Base-by-base conservation (phyloP, 2,113 vertebrate species). In the Colossoma macropomum region DNA sequence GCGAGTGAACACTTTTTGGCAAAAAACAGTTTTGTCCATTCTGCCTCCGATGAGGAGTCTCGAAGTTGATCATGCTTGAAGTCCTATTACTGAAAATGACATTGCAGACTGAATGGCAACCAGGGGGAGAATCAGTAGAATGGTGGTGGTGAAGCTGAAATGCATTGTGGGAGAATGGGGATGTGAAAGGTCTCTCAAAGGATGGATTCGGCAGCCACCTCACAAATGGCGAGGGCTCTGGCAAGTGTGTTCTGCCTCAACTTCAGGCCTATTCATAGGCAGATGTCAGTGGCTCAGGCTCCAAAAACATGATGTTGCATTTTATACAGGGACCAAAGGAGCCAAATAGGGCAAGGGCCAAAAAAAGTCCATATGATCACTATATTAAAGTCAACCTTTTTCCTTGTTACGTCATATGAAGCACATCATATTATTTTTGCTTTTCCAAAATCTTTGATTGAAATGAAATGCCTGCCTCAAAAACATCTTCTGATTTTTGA, bases 51-150 rank as follows among this genome's bases (percentile, higher is more conserved):
- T 94, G 95, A 96, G 95, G 94, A 96, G 94, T 93, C 95, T 94
- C 93, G 94, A 95, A 95, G 94, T 96, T 94, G 95, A 96, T 96
- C 94, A 94, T 94, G 93, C 91, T 95, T 93, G 94, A 96, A 95
- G 94, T 95, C 94, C 94, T 95, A 96, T 96, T 96, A 96, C 93
- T 95, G 95, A 95, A 95, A 96, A 96, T 96, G 95, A 94, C 95
- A 95, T 93, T 95, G 94, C 93, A 95, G 89, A 95, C 95, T 93
- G 95, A 98, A 97, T 94, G 91, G 96, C 94, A 96, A 97, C 96
- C 97, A 95, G 93, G 97, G 96, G 96, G 96, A 96, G 96, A 96
- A 99, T 98, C 95, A 97, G 95, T 95, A 94, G 92, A 90, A 95
- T 93, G 95, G 95, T 94, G 94, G 90, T 88, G 90, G 87, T 84